phyloP scores from a whole-genome alignment of 2,113 vertebrate genomes.

The Stomatorhinus ivindoensis region DNA sequence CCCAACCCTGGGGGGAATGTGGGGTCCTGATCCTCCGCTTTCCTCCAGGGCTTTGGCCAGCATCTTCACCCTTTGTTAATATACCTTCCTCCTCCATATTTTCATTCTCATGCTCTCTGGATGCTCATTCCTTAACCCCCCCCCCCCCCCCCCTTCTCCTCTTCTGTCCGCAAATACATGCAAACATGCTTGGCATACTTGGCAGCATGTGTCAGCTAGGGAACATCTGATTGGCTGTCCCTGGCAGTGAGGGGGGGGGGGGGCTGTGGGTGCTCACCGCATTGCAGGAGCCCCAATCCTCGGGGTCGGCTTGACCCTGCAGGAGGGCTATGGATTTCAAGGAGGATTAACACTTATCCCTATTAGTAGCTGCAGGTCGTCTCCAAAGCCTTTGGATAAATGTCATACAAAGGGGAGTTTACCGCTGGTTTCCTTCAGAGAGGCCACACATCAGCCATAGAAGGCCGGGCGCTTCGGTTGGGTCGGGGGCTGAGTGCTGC shows the following conservation, averaged over 20 bases:
- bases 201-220: not conserved
- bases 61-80: not conserved
- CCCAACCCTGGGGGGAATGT: too few species aligned
- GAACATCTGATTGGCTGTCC: not conserved
- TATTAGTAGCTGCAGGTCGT: conserved; percentile 13
- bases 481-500: not conserved
- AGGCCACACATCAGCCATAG: not conserved
- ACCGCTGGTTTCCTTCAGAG: conserved; percentile 15
- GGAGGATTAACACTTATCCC: conserved; percentile 21
- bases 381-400: conserved; percentile 14
- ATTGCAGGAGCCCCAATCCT: not conserved
- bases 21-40: not conserved
- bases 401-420: conserved; percentile 15
- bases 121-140: not conserved
- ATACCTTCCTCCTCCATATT: not conserved
- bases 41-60: not conserved
- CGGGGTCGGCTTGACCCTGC: conserved; percentile 7
- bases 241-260: not conserved
- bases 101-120: not conserved
- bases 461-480: not conserved
- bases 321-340: conserved; percentile 12
- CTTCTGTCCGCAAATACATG: not conserved
- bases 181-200: not conserved
- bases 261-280: not conserved
- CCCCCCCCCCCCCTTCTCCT: not conserved